Percentiles rank a stretch among this genome's conserved stretches.
phyloP scores from a whole-genome alignment of 2,888 invertebrate species.

The Fabriciana adippe region DNA sequence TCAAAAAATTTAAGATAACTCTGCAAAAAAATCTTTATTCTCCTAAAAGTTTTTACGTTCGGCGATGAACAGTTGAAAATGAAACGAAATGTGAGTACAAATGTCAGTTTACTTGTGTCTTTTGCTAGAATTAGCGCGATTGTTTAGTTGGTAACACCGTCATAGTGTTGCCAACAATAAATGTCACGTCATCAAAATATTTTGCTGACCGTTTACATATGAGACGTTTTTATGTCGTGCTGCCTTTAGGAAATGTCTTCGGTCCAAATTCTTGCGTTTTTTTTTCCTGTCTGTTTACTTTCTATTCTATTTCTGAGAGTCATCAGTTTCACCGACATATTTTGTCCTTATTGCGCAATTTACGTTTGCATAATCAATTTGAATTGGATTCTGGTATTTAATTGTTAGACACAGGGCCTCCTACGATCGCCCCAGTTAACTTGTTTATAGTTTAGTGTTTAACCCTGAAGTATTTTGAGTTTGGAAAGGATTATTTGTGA shows the following conservation, averaged over 20 bases:
- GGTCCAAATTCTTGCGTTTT: not conserved
- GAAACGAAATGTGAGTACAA: slow-evolving; percentile 78
- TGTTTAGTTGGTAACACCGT: slow-evolving; percentile 33
- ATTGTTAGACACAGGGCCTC: slow-evolving; percentile 51
- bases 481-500: slow-evolving; percentile 27
- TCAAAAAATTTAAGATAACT: slow-evolving; percentile 47
- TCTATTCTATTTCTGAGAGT: not conserved
- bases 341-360: slow-evolving; percentile 33
- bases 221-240: slow-evolving; percentile 22
- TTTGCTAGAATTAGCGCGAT: slow-evolving; percentile 2
- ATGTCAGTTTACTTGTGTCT: slow-evolving; percentile 19
- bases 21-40: slow-evolving; percentile 28
- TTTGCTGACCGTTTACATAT: slow-evolving; percentile 1
- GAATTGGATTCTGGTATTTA: slow-evolving; percentile 50
- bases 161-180: slow-evolving; percentile 53
- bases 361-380: slow-evolving; percentile 35
- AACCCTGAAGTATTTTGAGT: slow-evolving; percentile 58
- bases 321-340: not conserved
- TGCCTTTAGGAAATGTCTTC: slow-evolving; percentile 9
- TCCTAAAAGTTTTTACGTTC: slow-evolving; percentile 22
- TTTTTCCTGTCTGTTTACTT: not conserved
- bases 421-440: slow-evolving; percentile 60
- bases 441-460: slow-evolving; percentile 57
- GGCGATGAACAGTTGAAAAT: slow-evolving; percentile 57
- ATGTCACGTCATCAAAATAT: slow-evolving; percentile 20